Evolutionary conservation across 2,113 vertebrate genomes (phyloP).

Genomic region (Brachionichthys hirsutus): DNA sequence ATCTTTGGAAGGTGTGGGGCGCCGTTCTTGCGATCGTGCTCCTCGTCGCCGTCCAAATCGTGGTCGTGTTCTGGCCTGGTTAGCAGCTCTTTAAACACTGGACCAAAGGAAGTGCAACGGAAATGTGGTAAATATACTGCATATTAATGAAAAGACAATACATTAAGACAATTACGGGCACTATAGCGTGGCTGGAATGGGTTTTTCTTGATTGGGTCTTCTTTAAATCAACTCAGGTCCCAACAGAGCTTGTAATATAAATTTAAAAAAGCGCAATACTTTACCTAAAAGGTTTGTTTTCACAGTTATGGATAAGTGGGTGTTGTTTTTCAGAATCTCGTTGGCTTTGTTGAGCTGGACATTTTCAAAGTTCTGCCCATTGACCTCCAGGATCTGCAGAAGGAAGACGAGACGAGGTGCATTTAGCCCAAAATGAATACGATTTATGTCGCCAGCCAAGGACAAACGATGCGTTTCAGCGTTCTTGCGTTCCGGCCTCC

Average conservation of each 20-base stretch:
- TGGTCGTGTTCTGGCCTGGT: conserved; percentile 87
- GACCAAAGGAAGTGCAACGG: not conserved
- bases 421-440: too few species aligned
- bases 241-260: too few species aligned
- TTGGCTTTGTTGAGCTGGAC: conserved; percentile 96
- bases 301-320: conserved; percentile 99
- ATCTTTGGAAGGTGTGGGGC: conserved; percentile 97
- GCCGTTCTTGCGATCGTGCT: conserved; percentile 92
- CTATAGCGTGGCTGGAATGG: too few species aligned
- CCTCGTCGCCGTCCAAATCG: conserved; percentile 80
- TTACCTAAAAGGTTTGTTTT: conserved; percentile 99
- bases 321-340: conserved; percentile 99
- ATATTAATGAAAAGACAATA: not conserved
- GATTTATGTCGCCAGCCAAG: too few species aligned
- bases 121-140: too few species aligned
- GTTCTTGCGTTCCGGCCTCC: not conserved
- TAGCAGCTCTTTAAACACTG: conserved; percentile 97
- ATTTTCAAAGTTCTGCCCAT: conserved; percentile 99
- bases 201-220: too few species aligned
- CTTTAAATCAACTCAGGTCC: too few species aligned
- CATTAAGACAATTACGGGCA: too few species aligned
- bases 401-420: conserved; percentile 3
- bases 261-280: conserved; percentile 8
- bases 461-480: not conserved
- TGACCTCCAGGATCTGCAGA: conserved; percentile 95